These are phyloP conservation scores for Glaucopsyche alexis DNA, from an alignment of 2,888 invertebrate species.

Conservation along the genomic window DNA sequence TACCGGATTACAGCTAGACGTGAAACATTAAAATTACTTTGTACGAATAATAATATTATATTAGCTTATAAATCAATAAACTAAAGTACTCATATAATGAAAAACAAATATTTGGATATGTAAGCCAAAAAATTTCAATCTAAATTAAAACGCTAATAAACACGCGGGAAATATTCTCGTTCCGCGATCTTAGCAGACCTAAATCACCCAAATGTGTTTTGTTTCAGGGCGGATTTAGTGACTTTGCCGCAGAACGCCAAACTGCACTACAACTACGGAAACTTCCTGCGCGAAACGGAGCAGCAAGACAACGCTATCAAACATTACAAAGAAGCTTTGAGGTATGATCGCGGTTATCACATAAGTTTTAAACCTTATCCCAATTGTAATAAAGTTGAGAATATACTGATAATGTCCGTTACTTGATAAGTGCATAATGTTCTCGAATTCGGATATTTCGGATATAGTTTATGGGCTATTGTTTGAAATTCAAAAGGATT, in stretches of 20 bases:
- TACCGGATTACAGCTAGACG: too few relatives aligned
- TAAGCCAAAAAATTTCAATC: too few relatives aligned
- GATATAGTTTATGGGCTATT: constrained; percentile 20
- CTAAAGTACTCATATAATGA: too few relatives aligned
- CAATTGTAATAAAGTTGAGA: not conserved
- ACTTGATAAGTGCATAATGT: not conserved
- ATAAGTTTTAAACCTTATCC: not conserved
- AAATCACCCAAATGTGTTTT: constrained; percentile 55
- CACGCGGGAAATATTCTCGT: not conserved
- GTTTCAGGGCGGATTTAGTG: constrained; percentile 88
- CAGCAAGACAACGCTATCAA: constrained; percentile 85
- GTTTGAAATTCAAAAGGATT: constrained; percentile 13
- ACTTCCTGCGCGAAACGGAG: constrained; percentile 89
- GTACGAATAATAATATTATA: too few relatives aligned
- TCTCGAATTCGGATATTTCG: constrained; percentile 2
- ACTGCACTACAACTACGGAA: constrained; percentile 95
- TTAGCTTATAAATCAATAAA: too few relatives aligned
- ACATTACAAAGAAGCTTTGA: constrained; percentile 90
- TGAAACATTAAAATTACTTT: too few relatives aligned
- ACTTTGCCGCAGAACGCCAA: constrained; percentile 93
- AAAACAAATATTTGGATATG: too few relatives aligned
- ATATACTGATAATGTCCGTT: not conserved
- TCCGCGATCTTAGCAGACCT: constrained; percentile 1
- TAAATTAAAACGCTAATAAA: too few relatives aligned
- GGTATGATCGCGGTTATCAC: constrained; percentile 68